phyloP scores from a whole-genome alignment of 2,888 invertebrate genomes.

The Lucinisca nassula region DNA sequence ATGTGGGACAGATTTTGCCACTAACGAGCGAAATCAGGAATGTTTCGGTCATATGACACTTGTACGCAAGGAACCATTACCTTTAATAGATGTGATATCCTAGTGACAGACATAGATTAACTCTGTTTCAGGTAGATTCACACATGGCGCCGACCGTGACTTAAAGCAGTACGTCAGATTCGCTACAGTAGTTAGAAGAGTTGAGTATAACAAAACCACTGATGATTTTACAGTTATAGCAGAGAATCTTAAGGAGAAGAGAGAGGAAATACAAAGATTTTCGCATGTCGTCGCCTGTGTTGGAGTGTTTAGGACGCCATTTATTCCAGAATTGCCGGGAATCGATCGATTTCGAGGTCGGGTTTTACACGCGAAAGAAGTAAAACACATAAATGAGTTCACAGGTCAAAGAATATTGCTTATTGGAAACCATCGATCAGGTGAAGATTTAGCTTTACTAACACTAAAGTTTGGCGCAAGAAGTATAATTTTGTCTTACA shows the following conservation, averaged over 20 bases:
- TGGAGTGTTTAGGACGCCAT: background rate
- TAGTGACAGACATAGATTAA: too few relatives aligned
- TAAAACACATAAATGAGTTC: background rate
- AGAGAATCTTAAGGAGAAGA: background rate
- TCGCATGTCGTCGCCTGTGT: background rate
- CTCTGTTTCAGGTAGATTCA: background rate
- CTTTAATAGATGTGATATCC: too few relatives aligned
- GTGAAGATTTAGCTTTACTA: background rate
- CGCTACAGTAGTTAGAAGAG: background rate
- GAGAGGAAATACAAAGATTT: background rate
- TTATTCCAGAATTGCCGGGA: background rate
- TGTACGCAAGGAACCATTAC: too few relatives aligned
- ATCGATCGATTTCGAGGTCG: background rate
- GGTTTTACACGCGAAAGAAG: background rate
- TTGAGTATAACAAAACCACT: background rate
- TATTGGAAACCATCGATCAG: background rate
- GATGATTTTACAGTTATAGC: background rate
- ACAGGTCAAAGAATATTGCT: background rate
- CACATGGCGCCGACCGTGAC: background rate
- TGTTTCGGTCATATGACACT: too few relatives aligned
- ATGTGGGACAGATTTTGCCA: too few relatives aligned
- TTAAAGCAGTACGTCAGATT: background rate
- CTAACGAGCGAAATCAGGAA: too few relatives aligned
- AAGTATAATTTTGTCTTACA: background rate
- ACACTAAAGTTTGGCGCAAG: background rate